Evolutionary conservation across 1,140 invertebrate genomes (phyloP).

Genomic region (Hylyphantes graminicola): DNA sequence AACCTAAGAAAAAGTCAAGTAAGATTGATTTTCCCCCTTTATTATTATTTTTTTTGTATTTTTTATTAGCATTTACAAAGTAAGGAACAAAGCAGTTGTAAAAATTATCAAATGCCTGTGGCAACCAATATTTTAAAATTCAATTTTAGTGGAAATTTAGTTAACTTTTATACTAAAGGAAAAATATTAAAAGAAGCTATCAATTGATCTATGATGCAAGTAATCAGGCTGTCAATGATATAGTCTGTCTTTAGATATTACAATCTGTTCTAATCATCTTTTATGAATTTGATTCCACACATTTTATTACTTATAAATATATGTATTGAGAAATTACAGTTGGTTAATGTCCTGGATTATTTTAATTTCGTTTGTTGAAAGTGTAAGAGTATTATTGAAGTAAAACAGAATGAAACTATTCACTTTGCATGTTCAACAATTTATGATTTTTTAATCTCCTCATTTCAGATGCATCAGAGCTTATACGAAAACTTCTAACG

Average conservation of each 20-base stretch:
- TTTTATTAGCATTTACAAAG: neutral
- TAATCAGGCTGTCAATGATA: too few relatives aligned
- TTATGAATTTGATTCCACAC: neutral
- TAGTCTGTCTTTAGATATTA: too few relatives aligned
- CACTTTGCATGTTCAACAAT: neutral
- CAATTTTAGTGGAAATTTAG: too few relatives aligned
- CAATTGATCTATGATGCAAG: too few relatives aligned
- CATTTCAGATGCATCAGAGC: conserved; percentile 85
- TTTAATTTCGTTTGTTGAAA: neutral
- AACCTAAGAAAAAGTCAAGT: conserved; percentile 94
- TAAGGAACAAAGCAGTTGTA: neutral
- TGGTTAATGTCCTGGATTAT: neutral
- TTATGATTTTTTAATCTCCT: neutral
- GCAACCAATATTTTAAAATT: too few relatives aligned
- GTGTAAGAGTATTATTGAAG: neutral
- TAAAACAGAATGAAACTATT: neutral
- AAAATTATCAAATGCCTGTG: too few relatives aligned
- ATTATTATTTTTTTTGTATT: neutral
- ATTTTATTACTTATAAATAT: neutral
- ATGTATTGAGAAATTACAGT: neutral
- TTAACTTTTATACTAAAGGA: too few relatives aligned
- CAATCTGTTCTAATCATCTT: too few relatives aligned
- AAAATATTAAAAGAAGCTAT: too few relatives aligned
- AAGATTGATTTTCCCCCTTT: conserved; percentile 66
- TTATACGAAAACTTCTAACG: conserved; percentile 94